A percentile compares a stretch with the other conserved stretches of the same genome.
Evolutionary conservation across 2,888 invertebrate species (phyloP).

Genomic region (Plebejus anna): DNA sequence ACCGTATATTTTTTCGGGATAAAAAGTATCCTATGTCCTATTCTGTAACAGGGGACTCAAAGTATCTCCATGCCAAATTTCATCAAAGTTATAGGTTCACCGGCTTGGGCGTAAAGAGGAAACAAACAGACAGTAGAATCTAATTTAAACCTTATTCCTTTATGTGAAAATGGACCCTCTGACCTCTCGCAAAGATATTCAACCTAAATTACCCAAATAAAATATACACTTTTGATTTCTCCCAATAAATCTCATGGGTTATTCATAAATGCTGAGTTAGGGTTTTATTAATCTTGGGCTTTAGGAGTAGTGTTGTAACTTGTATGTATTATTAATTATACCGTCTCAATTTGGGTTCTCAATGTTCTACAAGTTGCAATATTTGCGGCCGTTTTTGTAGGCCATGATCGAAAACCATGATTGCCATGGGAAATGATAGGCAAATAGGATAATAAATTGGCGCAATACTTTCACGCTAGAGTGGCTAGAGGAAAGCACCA

Average conservation of each 20-base stretch:
- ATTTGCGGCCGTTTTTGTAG: not conserved
- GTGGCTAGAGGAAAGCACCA: too few relatives aligned
- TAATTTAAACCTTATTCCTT: not conserved
- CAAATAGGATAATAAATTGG: too few relatives aligned
- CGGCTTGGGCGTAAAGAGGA: too few relatives aligned
- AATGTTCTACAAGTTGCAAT: not conserved
- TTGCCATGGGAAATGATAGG: not conserved
- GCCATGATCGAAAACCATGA: not conserved
- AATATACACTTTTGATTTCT: not conserved
- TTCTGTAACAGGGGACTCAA: too few relatives aligned
- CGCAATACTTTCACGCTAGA: too few relatives aligned
- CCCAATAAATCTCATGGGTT: slow-evolving; percentile 12
- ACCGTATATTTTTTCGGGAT: too few relatives aligned
- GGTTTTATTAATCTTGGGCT: slow-evolving; percentile 5
- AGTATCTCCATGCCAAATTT: too few relatives aligned
- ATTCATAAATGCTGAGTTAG: not conserved
- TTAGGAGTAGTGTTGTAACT: not conserved
- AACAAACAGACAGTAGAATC: not conserved
- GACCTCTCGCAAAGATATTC: not conserved
- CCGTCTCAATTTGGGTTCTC: not conserved
- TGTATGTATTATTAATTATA: not conserved
- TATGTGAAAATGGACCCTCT: not conserved
- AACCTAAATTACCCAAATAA: not conserved
- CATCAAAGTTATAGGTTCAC: too few relatives aligned
- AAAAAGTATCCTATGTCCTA: too few relatives aligned